Evolutionary conservation across 2,113 vertebrate genomes (phyloP).

Genomic region (Todiramphus saurophagus): DNA sequence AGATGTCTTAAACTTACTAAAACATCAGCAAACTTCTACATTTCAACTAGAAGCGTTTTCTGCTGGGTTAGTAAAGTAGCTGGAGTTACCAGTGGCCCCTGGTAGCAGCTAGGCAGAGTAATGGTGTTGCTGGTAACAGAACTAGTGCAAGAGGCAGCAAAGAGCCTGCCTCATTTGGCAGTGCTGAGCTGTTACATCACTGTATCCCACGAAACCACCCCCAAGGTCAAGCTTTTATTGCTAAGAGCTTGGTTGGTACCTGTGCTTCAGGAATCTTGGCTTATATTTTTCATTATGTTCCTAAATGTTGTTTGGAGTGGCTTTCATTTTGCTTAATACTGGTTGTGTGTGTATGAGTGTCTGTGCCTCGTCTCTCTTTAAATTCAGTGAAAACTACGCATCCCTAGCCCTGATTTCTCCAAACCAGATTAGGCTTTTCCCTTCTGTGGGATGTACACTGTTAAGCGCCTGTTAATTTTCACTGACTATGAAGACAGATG

Average conservation of each 20-base stretch:
- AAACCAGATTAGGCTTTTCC: not conserved
- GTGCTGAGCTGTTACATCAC: not conserved
- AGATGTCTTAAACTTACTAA: not conserved
- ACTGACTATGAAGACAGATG: not conserved
- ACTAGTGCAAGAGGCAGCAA: not conserved
- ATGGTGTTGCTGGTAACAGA: not conserved
- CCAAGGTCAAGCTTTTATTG: not conserved
- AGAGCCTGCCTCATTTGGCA: not conserved
- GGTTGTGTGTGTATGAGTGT: not conserved
- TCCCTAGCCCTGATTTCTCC: not conserved
- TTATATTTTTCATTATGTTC: not conserved
- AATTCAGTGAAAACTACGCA: not conserved
- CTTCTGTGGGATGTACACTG: not conserved
- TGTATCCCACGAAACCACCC: not conserved
- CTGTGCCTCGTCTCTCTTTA: not conserved
- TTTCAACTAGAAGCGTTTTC: not conserved
- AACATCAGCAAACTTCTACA: not conserved
- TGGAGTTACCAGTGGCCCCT: not conserved
- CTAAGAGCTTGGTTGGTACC: not conserved
- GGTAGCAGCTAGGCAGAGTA: not conserved
- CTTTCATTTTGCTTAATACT: not conserved
- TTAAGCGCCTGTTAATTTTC: not conserved
- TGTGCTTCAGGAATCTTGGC: not conserved
- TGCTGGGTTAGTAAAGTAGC: not conserved
- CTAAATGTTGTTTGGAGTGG: not conserved